These are phyloP conservation scores for Sitta carolinensis DNA, from an alignment of 2,797 vertebrate species.

Conservation along the genomic window DNA sequence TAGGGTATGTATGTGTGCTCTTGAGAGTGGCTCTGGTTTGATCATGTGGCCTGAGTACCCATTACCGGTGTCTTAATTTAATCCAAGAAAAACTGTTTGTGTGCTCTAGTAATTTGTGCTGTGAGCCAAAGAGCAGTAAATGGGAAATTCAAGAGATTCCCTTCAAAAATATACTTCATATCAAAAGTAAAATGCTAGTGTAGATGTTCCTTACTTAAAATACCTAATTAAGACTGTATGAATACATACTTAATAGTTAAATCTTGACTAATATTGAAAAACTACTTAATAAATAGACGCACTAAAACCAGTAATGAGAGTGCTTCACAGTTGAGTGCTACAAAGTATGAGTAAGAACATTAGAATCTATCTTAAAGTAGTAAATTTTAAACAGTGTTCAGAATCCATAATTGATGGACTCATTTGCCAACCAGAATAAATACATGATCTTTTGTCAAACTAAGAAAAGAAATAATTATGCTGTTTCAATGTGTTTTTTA, in stretches of 20 bases:
- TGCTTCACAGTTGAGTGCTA: background rate
- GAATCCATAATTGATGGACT: constrained; percentile 7
- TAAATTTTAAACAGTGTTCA: background rate
- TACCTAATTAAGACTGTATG: background rate
- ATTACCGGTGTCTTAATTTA: background rate
- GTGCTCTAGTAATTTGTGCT: background rate
- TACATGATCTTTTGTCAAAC: background rate
- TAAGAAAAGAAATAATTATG: background rate
- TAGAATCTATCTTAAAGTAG: constrained; percentile 12
- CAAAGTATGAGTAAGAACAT: background rate
- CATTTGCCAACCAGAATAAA: constrained; percentile 2
- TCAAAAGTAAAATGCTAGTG: background rate
- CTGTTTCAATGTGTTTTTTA: background rate
- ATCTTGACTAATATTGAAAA: background rate
- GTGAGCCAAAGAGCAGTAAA: background rate
- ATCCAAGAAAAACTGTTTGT: background rate
- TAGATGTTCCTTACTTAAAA: background rate
- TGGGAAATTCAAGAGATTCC: background rate
- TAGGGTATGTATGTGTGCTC: background rate
- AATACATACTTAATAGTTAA: background rate
- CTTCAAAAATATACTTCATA: background rate
- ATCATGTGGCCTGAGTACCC: background rate
- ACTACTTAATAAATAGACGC: constrained; percentile 2
- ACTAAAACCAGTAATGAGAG: constrained; percentile 16
- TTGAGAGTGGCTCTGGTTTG: background rate